Conservation (phyloP, 1,140 invertebrate genomes). For the Elysia chlorotica region DNA sequence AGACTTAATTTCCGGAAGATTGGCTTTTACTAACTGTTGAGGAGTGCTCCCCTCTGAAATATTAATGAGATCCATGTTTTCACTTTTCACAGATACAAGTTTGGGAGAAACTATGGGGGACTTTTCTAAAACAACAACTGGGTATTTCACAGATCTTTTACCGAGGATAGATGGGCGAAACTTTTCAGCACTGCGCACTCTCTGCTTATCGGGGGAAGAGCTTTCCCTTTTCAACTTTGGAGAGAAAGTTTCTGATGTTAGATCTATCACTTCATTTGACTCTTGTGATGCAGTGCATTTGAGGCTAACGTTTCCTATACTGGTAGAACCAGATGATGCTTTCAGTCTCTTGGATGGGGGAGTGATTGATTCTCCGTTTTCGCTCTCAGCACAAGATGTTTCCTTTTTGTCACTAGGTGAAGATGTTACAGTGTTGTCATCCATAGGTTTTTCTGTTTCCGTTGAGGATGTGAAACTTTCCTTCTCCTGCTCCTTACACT, state of each 20-base stretch:
- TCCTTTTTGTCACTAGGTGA: neutral
- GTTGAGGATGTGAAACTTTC: neutral
- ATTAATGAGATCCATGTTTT: neutral
- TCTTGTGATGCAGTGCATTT: neutral
- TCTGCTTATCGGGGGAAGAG: neutral
- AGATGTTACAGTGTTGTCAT: neutral
- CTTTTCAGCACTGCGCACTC: neutral
- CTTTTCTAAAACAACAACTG: slow-evolving; percentile 16
- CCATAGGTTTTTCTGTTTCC: no score
- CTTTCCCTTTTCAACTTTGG: neutral
- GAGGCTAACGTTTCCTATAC: neutral
- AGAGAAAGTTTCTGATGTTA: neutral
- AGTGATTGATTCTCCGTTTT: neutral
- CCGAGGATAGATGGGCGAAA: slow-evolving; percentile 1
- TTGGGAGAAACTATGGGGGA: no score
- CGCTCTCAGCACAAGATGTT: neutral
- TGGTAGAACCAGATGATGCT: neutral
- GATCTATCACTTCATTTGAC: neutral
- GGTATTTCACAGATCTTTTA: slow-evolving; percentile 1
- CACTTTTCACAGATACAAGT: neutral
- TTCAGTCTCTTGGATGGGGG: neutral
- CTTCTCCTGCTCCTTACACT: neutral
- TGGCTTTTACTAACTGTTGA: no score
- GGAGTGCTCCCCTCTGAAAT: neutral
- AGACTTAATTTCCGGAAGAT: no score